A percentile compares a stretch with the other conserved stretches of the same genome.
Evolutionary conservation across 2,113 vertebrate species (phyloP).

Genomic region (Silurus glanis): DNA sequence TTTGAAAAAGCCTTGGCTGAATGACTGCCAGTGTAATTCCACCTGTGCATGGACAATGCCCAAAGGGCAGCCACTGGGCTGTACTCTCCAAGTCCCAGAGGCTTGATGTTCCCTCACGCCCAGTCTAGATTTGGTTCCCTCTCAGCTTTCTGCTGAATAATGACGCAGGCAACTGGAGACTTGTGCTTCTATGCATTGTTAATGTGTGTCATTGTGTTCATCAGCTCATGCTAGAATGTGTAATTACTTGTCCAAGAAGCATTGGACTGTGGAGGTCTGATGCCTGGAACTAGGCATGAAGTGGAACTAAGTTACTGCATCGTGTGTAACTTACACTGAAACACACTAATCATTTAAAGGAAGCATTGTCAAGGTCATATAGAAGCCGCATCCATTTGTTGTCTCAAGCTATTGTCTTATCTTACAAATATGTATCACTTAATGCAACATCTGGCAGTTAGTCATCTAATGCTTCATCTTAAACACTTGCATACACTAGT

Average conservation of each 20-base stretch:
- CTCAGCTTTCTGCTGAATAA: conserved; percentile 75
- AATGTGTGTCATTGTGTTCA: conserved; percentile 66
- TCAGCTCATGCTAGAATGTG: conserved; percentile 68
- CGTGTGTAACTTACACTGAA: conserved; percentile 27
- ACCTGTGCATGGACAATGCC: conserved; percentile 68
- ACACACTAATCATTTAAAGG: conserved; percentile 17
- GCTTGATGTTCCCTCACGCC: conserved; percentile 55
- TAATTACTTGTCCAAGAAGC: conserved; percentile 58
- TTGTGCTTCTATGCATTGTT: conserved; percentile 60
- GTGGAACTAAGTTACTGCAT: conserved; percentile 46
- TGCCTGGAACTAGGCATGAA: conserved; percentile 36
- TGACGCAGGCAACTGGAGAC: conserved; percentile 69
- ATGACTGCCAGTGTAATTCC: conserved; percentile 71
- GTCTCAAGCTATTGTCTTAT: neutral
- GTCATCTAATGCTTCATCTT: no score
- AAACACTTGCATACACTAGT: neutral
- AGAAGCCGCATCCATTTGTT: neutral
- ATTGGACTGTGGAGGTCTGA: conserved; percentile 39
- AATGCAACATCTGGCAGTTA: neutral
- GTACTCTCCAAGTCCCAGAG: conserved; percentile 58
- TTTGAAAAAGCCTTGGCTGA: conserved; percentile 55
- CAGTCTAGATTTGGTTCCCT: conserved; percentile 70
- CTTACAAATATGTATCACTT: neutral
- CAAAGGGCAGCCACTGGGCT: conserved; percentile 60
- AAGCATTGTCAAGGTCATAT: conserved; percentile 4